phyloP scores from a whole-genome alignment of 1,140 invertebrate genomes.

The Drosophila truncata region DNA sequence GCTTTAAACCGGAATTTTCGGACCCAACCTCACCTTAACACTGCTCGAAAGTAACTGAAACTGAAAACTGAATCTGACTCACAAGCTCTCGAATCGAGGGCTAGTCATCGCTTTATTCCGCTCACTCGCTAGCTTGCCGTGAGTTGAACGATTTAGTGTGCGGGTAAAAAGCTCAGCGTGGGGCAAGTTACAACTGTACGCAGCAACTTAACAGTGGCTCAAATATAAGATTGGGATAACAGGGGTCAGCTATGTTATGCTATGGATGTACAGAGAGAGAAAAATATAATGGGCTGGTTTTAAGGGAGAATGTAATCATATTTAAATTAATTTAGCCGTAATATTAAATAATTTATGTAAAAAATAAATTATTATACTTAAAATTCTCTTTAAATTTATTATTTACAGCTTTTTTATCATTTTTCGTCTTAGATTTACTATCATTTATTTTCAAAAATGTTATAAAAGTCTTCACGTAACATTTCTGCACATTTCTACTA shows the following conservation, averaged over 20 bases:
- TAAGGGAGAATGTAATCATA: background rate
- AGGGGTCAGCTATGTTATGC: background rate
- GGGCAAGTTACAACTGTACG: constrained; percentile 51
- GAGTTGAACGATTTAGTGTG: constrained; percentile 3
- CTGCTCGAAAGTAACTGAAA: constrained; percentile 71
- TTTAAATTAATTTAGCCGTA: background rate
- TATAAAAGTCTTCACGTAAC: background rate
- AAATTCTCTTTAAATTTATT: background rate
- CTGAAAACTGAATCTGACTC: constrained; percentile 44
- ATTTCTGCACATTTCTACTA: background rate
- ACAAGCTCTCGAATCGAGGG: constrained; percentile 27
- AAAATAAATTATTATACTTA: background rate
- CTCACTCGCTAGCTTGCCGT: constrained; percentile 31
- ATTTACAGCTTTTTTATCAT: background rate
- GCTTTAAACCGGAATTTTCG: constrained; percentile 31
- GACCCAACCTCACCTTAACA: constrained; percentile 73
- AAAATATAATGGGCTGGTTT: background rate
- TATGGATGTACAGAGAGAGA: background rate
- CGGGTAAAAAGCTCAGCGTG: constrained; percentile 20
- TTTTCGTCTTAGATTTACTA: background rate
- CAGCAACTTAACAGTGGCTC: constrained; percentile 22
- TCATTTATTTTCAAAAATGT: background rate
- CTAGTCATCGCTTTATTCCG: constrained; percentile 25
- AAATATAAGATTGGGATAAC: background rate
- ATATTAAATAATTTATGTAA: background rate